These are phyloP conservation scores for Orthosia gracilis DNA, from an alignment of 2,888 invertebrate species.

Conservation along the genomic window DNA sequence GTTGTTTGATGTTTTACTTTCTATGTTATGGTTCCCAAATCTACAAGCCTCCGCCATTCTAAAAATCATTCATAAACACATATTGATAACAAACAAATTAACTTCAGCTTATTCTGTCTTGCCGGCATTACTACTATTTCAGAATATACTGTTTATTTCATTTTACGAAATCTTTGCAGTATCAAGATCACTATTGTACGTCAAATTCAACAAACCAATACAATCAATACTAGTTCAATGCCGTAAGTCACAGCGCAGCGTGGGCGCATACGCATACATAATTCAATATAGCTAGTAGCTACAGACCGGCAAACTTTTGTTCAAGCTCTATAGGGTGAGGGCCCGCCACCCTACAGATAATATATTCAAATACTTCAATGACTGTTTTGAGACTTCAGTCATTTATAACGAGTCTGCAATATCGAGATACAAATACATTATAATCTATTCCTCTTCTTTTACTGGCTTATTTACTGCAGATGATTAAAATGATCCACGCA, in stretches of 20 bases:
- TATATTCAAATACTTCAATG: neutral
- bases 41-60: conserved; percentile 89
- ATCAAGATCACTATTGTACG: conserved; percentile 51
- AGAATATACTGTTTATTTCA: conserved; percentile 35
- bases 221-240: conserved; percentile 59
- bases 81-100: conserved; percentile 54
- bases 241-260: conserved; percentile 62
- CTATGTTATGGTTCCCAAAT: conserved; percentile 79
- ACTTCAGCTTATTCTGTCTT: conserved; percentile 34
- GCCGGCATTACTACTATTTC: conserved; percentile 50
- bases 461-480: no score
- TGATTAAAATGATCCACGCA: neutral
- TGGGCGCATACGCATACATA: conserved; percentile 62
- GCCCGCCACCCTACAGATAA: conserved; percentile 35
- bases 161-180: conserved; percentile 31
- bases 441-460: no score
- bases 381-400: neutral
- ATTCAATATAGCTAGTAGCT: no score
- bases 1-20: conserved; percentile 79
- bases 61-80: conserved; percentile 67
- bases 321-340: conserved; percentile 12
- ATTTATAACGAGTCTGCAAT: neutral
- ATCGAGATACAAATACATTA: no score
- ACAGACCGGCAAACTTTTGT: conserved; percentile 43
- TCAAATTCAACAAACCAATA: conserved; percentile 70